phyloP scores from a whole-genome alignment of 2,888 invertebrate species.

The Macrophya alboannulata region DNA sequence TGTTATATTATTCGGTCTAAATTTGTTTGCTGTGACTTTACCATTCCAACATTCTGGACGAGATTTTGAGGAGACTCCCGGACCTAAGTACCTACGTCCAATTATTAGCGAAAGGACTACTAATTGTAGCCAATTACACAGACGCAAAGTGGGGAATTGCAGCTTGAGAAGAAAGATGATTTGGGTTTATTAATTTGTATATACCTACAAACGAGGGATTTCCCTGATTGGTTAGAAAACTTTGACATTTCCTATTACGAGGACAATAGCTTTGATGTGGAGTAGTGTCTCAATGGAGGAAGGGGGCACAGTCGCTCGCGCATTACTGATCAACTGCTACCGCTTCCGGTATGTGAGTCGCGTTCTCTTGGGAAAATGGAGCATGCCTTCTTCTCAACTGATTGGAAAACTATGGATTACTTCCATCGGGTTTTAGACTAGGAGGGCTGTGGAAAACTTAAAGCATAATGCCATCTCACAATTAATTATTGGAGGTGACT shows the following conservation, averaged over 20 bases:
- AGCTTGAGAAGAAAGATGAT: background rate
- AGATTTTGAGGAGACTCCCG: background rate
- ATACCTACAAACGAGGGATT: background rate
- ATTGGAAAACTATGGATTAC: constrained; percentile 77
- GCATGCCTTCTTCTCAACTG: constrained; percentile 70
- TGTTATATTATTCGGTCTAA: background rate
- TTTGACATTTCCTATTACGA: constrained; percentile 70
- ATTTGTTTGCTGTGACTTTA: background rate
- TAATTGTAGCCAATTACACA: background rate
- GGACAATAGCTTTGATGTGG: constrained; percentile 70
- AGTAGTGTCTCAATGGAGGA: constrained; percentile 57
- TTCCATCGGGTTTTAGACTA: constrained; percentile 70
- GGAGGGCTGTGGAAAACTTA: background rate
- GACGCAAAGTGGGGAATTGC: background rate
- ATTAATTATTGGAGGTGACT: background rate
- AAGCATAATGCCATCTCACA: background rate
- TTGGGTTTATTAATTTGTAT: constrained; percentile 31
- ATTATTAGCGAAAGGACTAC: constrained; percentile 5
- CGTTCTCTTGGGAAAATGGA: constrained; percentile 74
- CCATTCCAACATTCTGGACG: background rate
- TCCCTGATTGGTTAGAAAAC: constrained; percentile 58
- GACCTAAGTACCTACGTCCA: background rate
- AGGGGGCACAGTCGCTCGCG: constrained; percentile 44
- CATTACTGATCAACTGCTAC: constrained; percentile 70
- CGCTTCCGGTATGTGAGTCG: constrained; percentile 73